Evolutionary conservation across 2,888 invertebrate genomes (phyloP), one percentile per base, ranked within the genome.

Genomic region (Melipona bicolor): DNA sequence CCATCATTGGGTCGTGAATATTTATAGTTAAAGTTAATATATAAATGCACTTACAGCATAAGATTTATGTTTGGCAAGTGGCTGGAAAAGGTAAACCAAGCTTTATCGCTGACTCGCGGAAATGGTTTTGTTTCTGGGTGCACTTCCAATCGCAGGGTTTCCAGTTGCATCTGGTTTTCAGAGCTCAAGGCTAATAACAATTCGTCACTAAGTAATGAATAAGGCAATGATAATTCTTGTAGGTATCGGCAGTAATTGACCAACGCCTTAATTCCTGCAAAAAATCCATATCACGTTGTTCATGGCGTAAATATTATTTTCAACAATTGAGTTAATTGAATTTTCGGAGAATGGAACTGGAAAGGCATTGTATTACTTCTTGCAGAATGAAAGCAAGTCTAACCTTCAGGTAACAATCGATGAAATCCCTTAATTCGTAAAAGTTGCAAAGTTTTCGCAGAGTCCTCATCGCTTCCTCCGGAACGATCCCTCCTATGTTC

Each of bases 151-250:
- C 93, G 85, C 36, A 94, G 70, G 0, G 92, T 94, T 78, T 94
- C 91, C 64, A 94, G 79, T 13, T 87, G 83, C n/a, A 91, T 84
- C 68, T 90, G 88, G 68, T 92, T 84, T 19, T 91, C 86, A 21
- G 90, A 85, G 59, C 93, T 90, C 43, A 94, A 87, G 9, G 92
- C 92, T 62, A 89, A 86, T 3, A 94, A 84, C 0, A 94, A 87
- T 54, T 94, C 93, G 65, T 94, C 94, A 79, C 92, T 94, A 32
- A 94, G 87, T n/a, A 93, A 77, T 2, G 93, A 91, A 85, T 94
- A 94, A 11, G 93, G 91, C 19, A 94, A 73, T 1, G 94, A 94
- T 6, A 94, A 85, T 85, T 94, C 94, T 56, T 92, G 91, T 32
- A 94, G 90, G 59, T 89, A 91, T 9, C 85, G 88, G 75, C 92